Percentiles rank a stretch among this genome's conserved stretches.
Conservation (phyloP, 2,888 invertebrate species). For the Ganaspis brasiliensis region DNA sequence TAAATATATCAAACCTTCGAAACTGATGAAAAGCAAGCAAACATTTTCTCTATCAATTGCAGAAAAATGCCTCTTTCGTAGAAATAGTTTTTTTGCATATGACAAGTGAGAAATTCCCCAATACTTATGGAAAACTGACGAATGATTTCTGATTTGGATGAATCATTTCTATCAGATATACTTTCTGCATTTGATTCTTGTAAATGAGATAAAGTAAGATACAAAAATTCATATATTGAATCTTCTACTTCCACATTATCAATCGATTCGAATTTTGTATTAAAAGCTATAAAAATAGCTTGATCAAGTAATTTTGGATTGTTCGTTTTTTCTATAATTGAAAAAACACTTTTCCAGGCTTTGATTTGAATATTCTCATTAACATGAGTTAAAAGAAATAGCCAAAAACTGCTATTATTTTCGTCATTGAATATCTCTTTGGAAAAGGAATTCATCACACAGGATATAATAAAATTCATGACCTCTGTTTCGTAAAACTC, state of each 20-base stretch:
- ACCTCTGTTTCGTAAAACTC: slow-evolving; percentile 71
- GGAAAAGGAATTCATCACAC: slow-evolving; percentile 48
- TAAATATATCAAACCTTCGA: slow-evolving; percentile 55
- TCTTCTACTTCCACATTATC: slow-evolving; percentile 69
- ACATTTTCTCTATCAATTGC: slow-evolving; percentile 70
- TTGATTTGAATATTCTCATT: slow-evolving; percentile 66
- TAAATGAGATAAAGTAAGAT: slow-evolving; percentile 46
- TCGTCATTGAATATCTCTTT: not conserved
- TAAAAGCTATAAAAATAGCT: slow-evolving; percentile 46
- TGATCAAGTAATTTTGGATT: slow-evolving; percentile 44
- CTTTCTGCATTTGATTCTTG: slow-evolving; percentile 19
- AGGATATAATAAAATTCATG: slow-evolving; percentile 63
- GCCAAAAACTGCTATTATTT: slow-evolving; percentile 43
- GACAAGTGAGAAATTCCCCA: slow-evolving; percentile 53
- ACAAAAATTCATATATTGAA: slow-evolving; percentile 70
- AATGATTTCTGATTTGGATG: slow-evolving; percentile 15
- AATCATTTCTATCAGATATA: not conserved
- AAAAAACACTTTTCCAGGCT: slow-evolving; percentile 64
- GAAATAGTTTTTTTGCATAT: slow-evolving; percentile 52
- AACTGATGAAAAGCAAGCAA: slow-evolving; percentile 59
- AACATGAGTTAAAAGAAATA: slow-evolving; percentile 57
- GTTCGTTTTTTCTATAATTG: slow-evolving; percentile 43
- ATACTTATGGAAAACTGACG: slow-evolving; percentile 52
- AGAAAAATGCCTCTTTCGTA: slow-evolving; percentile 69
- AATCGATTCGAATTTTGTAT: slow-evolving; percentile 46